Conservation (phyloP, 64 coral and sea anemone genomes). For the Hydrozoanthus tunicans region DNA sequence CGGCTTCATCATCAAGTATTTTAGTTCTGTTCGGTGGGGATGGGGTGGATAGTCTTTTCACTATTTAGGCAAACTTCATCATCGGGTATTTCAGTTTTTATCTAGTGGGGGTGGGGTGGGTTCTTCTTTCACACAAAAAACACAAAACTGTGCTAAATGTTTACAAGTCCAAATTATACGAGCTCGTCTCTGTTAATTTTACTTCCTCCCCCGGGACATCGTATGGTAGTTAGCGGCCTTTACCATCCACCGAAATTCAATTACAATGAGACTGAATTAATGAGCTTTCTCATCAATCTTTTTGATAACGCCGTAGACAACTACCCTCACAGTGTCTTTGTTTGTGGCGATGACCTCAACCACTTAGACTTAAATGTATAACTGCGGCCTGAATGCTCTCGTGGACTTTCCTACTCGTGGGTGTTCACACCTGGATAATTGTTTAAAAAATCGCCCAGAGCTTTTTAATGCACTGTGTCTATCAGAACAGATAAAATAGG, state of each 20-base stretch:
- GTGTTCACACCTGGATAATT: background rate
- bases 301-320: constrained; percentile 11
- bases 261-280: constrained; percentile 6
- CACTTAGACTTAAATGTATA: background rate
- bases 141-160: background rate
- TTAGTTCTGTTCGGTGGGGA: no score
- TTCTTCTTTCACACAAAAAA: background rate
- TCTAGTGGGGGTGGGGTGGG: no score
- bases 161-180: background rate
- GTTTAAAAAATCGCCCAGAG: background rate
- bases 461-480: constrained; percentile 14
- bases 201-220: background rate
- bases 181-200: background rate
- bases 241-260: background rate
- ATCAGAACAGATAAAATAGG: background rate
- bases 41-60: no score
- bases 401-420: no score
- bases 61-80: no score
- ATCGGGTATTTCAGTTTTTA: no score
- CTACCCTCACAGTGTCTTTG: background rate
- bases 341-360: constrained; percentile 8
- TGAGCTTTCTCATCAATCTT: background rate
- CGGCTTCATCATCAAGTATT: no score
- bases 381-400: no score
- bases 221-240: background rate